Evolutionary conservation across 2,888 invertebrate species (phyloP), one percentile per base, ranked within the genome.

Genomic region (Tachina grossa): DNA sequence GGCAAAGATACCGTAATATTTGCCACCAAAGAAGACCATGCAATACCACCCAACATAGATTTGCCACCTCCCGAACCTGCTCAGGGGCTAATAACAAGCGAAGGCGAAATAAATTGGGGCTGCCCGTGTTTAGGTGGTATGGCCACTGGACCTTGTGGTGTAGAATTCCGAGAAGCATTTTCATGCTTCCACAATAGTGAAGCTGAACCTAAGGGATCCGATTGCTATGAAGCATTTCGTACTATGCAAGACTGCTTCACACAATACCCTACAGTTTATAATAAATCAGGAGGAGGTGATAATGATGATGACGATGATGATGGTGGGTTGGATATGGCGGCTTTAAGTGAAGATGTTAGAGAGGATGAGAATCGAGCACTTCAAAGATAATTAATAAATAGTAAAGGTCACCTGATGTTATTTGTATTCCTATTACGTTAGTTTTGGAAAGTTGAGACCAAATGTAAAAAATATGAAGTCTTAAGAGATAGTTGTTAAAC

Each of bases 91-190:
- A 95, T 98, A 87, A 93, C 97, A 80, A 94, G 96, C 0, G 96
- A 96, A 92, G 98, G 98, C 8, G 95, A 96, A 85, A 98, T 99
- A 87, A 99, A 99, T 93, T 99, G 98, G 98, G 96, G 96, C 91
- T 99, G 99, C 90, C 98, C 98, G 0, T 99, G 99, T 92, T 94
- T 99, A 49, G 98, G 98, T 14, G 98, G 98, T n/a, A 98, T 98
- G 97, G 97, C 98, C 8, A 97, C 97, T 0, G 98, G 99, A 0
- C 98, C 99, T 0, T 99, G 99, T 92, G 98, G 98, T 1, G 94
- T 96, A 14, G 96, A 98, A 92, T 99, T 99, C 93, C 94, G 98
- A 57, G 97, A 98, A 88, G 98, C 98, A 2, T 98, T 99, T 93
- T 96, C 97, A 45, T 99, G 99, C 93, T 98, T 98, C 92, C 98